These are phyloP conservation scores for Kobus ellipsiprymnus DNA, from an alignment of 2,113 vertebrate species.

Conservation along the genomic window DNA sequence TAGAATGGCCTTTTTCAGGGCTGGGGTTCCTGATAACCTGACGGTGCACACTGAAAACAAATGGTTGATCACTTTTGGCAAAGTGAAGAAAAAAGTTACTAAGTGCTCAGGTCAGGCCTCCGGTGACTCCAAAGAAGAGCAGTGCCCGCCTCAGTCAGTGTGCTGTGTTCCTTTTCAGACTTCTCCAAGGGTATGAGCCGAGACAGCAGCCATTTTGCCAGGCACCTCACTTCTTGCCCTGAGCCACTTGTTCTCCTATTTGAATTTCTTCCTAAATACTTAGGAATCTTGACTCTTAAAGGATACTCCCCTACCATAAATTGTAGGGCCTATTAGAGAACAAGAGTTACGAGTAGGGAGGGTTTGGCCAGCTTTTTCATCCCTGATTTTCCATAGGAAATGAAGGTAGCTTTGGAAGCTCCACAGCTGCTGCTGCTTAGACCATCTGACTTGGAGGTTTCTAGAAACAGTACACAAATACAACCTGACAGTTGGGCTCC, in stretches of 20 bases:
- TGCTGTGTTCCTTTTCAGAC: not conserved
- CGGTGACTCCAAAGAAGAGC: not conserved
- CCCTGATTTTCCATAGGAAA: not conserved
- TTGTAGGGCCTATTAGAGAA: not conserved
- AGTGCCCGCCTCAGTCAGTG: not conserved
- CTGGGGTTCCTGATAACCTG: not conserved
- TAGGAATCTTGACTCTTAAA: not conserved
- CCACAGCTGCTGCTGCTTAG: not conserved
- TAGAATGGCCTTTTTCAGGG: not conserved
- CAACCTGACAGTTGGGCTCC: not conserved
- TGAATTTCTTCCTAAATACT: not conserved
- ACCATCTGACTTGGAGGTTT: not conserved
- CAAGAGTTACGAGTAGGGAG: not conserved
- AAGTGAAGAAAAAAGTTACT: not conserved
- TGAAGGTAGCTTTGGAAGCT: not conserved
- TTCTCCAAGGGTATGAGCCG: not conserved
- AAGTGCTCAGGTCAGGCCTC: not conserved
- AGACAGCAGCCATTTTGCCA: not conserved
- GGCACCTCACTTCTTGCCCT: not conserved
- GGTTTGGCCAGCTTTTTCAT: not conserved
- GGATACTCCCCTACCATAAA: not conserved
- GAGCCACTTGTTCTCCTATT: not conserved
- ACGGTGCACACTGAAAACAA: conserved; percentile 6
- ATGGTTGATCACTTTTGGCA: not conserved
- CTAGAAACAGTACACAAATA: not conserved